Base-by-base conservation (phyloP, 2,888 invertebrate species). In the Trichogramma dendrolimi region DNA sequence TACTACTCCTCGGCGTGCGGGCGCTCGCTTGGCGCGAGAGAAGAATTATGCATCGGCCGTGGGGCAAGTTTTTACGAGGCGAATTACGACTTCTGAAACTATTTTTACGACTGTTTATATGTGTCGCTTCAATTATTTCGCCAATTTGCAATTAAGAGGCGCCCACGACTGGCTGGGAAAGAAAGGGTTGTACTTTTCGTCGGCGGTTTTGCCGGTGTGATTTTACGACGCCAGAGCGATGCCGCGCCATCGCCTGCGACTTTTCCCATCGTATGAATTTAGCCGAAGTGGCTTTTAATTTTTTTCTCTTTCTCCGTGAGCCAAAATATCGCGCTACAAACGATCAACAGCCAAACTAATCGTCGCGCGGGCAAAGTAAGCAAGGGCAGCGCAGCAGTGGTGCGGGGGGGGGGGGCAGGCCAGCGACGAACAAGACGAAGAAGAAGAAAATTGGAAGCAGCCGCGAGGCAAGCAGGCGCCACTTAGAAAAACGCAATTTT, bases 101-200 rank as follows among this genome's bases (percentile, higher is more conserved):
- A 78, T 79, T 78, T 79, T 79, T 79, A 79, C 76, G 79, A 77
- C 27, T 27, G 27, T 27, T 27, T 27, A 27, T 27, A 27, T 27
- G 75, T 77, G 78, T 78, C 76, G 78, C 78, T 79, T 79, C 78
- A 79, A 79, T 79, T 79, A 79, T 79, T 79, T 78, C 75, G 73
- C 77, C 76, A 79, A 77, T 79, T 79, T 77, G 79, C 76, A 77
- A 78, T 79, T 78, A 79, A 77, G 76, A 76, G 71, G 27, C 27
- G 27, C 27, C 27, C 27, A 27, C 27, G 27, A 27, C 27, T 27
- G 27, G 27, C 27, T 27, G 27, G 27, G 27, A 27, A 27, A 27
- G 27, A 27, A 27, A 27, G 27, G 27, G 27, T 27, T 27, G 27
- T 27, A 27, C 27, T 27, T 27, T 70, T 68, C 68, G 70, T 70